Conservation (phyloP, 2,888 invertebrate genomes). For the Brenthis hecate region DNA sequence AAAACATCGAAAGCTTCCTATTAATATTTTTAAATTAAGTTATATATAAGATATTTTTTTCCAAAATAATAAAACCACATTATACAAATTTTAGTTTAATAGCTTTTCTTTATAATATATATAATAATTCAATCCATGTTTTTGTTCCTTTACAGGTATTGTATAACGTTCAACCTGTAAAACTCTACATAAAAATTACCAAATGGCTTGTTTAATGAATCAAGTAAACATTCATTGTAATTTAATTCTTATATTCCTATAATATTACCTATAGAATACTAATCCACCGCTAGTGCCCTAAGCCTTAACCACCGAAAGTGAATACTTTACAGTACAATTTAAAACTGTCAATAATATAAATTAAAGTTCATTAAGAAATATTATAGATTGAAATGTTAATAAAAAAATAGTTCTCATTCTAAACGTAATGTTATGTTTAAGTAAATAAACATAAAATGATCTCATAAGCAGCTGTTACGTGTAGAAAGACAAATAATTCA, state of each 20-base stretch:
- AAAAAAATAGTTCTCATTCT: too few species aligned
- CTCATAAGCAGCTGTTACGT: slow-evolving; percentile 11
- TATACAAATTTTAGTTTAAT: slow-evolving; percentile 7
- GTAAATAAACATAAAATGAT: slow-evolving; percentile 8
- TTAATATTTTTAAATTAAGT: slow-evolving; percentile 57
- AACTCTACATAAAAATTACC: too few species aligned
- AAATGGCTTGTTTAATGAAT: too few species aligned
- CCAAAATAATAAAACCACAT: slow-evolving; percentile 14
- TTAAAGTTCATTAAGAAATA: too few species aligned
- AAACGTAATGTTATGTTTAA: too few species aligned
- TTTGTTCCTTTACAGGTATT: too few species aligned
- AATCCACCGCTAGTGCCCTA: slow-evolving; percentile 26
- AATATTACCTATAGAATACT: slow-evolving; percentile 2
- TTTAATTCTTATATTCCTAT: slow-evolving; percentile 3
- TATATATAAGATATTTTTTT: slow-evolving; percentile 24
- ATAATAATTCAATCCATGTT: not conserved
- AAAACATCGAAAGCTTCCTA: slow-evolving; percentile 52
- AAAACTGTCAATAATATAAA: slow-evolving; percentile 4
- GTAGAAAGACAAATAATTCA: not conserved
- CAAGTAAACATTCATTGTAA: not conserved
- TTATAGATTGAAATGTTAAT: too few species aligned
- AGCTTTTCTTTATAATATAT: slow-evolving; percentile 1
- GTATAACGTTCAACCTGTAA: too few species aligned
- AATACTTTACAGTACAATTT: slow-evolving; percentile 13
- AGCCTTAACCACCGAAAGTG: slow-evolving; percentile 28